Percentiles rank a stretch among this genome's conserved stretches.
Evolutionary conservation across 2,797 vertebrate genomes (phyloP).

Genomic region (Peromyscus melanophrys): DNA sequence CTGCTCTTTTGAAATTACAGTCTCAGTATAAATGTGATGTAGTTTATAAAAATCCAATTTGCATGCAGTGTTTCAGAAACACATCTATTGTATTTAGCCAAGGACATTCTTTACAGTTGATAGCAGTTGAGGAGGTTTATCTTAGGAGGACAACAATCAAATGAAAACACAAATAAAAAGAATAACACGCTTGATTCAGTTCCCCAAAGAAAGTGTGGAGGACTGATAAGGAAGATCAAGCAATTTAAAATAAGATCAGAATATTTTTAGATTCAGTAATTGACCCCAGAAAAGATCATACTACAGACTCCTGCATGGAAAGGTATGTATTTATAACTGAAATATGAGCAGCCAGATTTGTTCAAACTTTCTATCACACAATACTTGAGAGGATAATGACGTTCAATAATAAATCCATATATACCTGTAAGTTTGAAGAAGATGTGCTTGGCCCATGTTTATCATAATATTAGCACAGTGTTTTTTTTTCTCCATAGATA

Average conservation of each 20-base stretch:
- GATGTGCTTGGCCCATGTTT: neutral
- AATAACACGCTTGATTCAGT: constrained; percentile 54
- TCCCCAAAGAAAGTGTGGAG: neutral
- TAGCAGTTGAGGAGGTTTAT: constrained; percentile 57
- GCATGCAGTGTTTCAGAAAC: constrained; percentile 63
- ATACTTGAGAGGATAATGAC: constrained; percentile 7
- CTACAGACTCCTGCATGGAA: constrained; percentile 29
- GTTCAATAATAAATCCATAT: neutral
- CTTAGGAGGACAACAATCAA: constrained; percentile 71
- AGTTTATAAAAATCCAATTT: constrained; percentile 77
- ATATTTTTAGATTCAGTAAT: constrained; percentile 60
- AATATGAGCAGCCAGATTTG: constrained; percentile 18
- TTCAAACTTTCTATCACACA: constrained; percentile 40
- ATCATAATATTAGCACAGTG: neutral
- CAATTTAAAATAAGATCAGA: constrained; percentile 43
- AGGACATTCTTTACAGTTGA: constrained; percentile 61
- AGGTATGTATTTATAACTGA: neutral
- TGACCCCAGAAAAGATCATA: constrained; percentile 58
- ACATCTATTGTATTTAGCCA: constrained; percentile 75
- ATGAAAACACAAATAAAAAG: constrained; percentile 67
- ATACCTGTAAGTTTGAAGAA: constrained; percentile 9
- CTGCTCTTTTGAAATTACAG: constrained; percentile 75
- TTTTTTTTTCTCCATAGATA: neutral
- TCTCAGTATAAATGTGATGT: constrained; percentile 64
- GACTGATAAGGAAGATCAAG: constrained; percentile 40